Conservation (phyloP, 2,113 vertebrate genomes). For the Syngnathoides biaculeatus region DNA sequence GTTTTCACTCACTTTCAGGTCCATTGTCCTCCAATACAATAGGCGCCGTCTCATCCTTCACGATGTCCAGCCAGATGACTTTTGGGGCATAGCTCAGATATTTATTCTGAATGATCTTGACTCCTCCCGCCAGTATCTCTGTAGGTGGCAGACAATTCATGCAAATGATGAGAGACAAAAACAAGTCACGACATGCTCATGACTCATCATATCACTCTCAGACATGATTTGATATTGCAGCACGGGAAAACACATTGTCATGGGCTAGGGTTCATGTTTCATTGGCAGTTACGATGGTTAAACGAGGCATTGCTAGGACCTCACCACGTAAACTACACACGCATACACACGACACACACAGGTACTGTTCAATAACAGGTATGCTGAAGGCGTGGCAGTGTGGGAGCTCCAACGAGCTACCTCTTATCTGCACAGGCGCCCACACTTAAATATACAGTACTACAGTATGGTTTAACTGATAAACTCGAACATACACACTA, state of each 20-base stretch:
- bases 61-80: conserved; percentile 86
- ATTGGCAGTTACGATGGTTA: conserved; percentile 50
- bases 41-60: conserved; percentile 68
- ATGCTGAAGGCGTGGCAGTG: conserved; percentile 48
- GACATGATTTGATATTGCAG: background rate
- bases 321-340: conserved; percentile 5
- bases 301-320: conserved; percentile 44
- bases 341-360: conserved; percentile 1
- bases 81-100: conserved; percentile 81
- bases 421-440: conserved; percentile 33
- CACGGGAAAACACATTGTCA: conserved; percentile 1
- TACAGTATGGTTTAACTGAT: background rate
- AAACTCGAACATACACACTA: background rate
- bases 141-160: conserved; percentile 43
- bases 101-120: conserved; percentile 83
- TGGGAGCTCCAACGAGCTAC: conserved; percentile 37
- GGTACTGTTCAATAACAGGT: background rate
- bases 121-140: conserved; percentile 89
- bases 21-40: conserved; percentile 76
- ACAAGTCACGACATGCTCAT: conserved; percentile 42
- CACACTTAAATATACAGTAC: conserved; percentile 11
- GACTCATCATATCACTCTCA: conserved; percentile 33
- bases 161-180: conserved; percentile 30
- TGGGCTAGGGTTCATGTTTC: conserved; percentile 39
- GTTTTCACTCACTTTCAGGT: conserved; percentile 54